Percentiles rank a stretch among this genome's conserved stretches.
Evolutionary conservation across 2,797 vertebrate species (phyloP).

Genomic region (Rhinoraja longicauda): DNA sequence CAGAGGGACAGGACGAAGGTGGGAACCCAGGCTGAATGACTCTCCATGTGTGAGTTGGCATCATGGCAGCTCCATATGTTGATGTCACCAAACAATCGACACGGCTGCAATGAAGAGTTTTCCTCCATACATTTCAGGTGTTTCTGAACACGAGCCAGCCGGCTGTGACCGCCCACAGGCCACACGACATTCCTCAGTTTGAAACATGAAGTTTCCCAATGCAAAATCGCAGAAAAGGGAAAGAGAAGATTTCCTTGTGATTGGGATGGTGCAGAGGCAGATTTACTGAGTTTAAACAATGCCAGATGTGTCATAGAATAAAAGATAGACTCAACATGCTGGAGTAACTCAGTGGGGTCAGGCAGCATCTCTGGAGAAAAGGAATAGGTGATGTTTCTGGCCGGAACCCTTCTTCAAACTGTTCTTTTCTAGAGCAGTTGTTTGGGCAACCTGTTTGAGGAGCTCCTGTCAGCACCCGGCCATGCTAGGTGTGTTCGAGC

Average conservation of each 20-base stretch:
- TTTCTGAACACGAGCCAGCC: background rate
- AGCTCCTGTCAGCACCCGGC: background rate
- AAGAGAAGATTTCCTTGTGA: background rate
- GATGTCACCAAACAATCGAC: background rate
- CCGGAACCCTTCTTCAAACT: no score
- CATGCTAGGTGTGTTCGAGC: background rate
- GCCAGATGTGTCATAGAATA: no score
- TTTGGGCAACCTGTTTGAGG: background rate
- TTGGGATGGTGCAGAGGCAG: background rate
- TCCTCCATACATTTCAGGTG: background rate
- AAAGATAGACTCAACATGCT: no score
- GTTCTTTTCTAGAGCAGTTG: no score
- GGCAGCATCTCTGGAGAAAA: no score
- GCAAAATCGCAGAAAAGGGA: background rate
- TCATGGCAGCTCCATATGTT: background rate
- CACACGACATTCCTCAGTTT: background rate
- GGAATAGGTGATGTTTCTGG: no score
- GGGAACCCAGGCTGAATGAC: background rate
- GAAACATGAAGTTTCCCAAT: background rate
- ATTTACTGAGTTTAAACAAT: background rate
- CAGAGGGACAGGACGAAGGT: background rate
- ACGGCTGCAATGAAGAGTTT: background rate
- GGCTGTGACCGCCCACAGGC: background rate
- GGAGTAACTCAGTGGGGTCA: no score
- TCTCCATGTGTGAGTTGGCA: background rate